phyloP scores from a whole-genome alignment of 2,113 vertebrate genomes.

The Rhinopomastus cyanomelas region DNA sequence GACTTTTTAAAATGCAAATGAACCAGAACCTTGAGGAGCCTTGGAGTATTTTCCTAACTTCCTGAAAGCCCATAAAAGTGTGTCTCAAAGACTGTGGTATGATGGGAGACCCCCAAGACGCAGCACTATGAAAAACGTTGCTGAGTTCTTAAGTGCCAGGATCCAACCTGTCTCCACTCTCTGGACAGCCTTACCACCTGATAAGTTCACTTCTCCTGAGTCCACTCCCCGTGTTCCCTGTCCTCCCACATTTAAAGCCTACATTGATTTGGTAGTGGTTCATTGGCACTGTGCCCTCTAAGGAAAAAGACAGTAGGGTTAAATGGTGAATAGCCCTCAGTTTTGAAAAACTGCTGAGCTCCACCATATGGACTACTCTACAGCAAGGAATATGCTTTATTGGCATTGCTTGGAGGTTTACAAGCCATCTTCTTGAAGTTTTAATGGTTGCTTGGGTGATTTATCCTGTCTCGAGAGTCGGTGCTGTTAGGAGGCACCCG shows the following conservation, averaged over 20 bases:
- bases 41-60: not conserved
- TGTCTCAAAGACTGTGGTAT: not conserved
- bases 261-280: constrained; percentile 27
- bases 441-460: constrained; percentile 81
- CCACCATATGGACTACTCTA: constrained; percentile 56
- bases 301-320: constrained; percentile 15
- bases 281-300: constrained; percentile 22
- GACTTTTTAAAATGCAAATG: constrained; percentile 50
- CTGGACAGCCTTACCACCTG: not conserved
- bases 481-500: constrained; percentile 69
- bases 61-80: not conserved
- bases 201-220: not conserved
- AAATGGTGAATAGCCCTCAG: constrained; percentile 39
- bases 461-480: constrained; percentile 75
- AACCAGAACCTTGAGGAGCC: constrained; percentile 6
- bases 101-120: constrained; percentile 16
- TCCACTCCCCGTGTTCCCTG: not conserved
- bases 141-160: not conserved
- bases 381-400: constrained; percentile 66
- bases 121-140: not conserved
- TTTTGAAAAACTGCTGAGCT: constrained; percentile 58
- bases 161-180: not conserved
- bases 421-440: constrained; percentile 79
- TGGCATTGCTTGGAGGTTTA: constrained; percentile 73
- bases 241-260: not conserved